These are phyloP conservation scores for Eudyptes chrysolophus DNA, from an alignment of 2,113 vertebrate genomes.

Conservation along the genomic window DNA sequence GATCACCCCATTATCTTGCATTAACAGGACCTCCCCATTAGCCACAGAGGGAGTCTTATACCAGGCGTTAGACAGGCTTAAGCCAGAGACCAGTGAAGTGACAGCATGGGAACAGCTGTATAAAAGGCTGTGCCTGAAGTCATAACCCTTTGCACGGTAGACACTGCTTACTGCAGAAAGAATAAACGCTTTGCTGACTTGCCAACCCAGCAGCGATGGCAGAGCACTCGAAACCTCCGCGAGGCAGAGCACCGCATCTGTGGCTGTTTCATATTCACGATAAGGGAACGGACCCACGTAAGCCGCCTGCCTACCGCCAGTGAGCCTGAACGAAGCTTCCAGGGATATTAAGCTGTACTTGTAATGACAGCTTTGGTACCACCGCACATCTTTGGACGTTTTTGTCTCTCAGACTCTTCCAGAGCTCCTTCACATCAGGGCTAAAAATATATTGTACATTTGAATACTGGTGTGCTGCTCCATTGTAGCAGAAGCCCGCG, in stretches of 20 bases:
- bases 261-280: not conserved
- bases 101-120: rapidly evolving
- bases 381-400: not conserved
- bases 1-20: rapidly evolving
- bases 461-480: not conserved
- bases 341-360: not conserved
- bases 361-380: not conserved
- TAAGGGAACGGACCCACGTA: not conserved
- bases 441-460: not conserved
- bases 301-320: not conserved
- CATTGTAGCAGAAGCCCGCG: not conserved
- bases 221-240: not conserved
- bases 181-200: not conserved
- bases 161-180: not conserved
- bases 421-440: not conserved
- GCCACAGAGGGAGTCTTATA: too few species aligned
- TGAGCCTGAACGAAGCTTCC: not conserved
- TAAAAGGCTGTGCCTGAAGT: not conserved
- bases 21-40: not conserved
- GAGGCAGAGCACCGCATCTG: not conserved
- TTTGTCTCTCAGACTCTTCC: not conserved
- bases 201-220: not conserved
- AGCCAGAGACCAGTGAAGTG: not conserved
- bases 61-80: not conserved
- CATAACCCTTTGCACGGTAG: not conserved